Evolutionary conservation across 2,113 vertebrate genomes (phyloP).

Genomic region (Cochlearius cochlearius): DNA sequence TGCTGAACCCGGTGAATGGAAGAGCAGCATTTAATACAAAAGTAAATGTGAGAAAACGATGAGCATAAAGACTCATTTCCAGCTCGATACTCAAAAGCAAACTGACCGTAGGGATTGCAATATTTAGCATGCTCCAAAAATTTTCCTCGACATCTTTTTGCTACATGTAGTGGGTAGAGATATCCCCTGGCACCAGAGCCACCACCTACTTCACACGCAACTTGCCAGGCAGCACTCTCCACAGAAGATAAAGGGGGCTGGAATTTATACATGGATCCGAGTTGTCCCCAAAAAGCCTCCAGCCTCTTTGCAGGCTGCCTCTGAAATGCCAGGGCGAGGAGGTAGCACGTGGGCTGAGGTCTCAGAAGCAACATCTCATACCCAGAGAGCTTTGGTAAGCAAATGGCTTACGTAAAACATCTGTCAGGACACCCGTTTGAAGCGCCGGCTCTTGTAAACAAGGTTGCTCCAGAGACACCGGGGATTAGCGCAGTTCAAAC

Average conservation of each 20-base stretch:
- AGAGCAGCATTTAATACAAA: not conserved
- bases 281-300: not conserved
- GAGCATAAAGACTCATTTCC: not conserved
- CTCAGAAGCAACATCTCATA: not conserved
- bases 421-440: not conserved
- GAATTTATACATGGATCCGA: not conserved
- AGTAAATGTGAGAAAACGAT: not conserved
- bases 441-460: constrained; percentile 1
- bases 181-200: not conserved
- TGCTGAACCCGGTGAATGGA: not conserved
- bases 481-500: constrained; percentile 52
- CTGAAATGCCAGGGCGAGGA: rapidly evolving
- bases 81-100: not conserved
- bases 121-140: not conserved
- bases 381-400: not conserved
- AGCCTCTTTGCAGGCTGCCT: not conserved
- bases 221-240: not conserved
- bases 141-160: not conserved
- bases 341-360: not conserved
- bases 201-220: not conserved
- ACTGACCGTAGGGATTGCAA: not conserved
- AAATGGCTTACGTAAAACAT: constrained; percentile 2
- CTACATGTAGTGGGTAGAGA: not conserved
- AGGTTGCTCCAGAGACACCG: not conserved
- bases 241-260: not conserved